Evolutionary conservation across 2,113 vertebrate species (phyloP).

Genomic region (Aegithalos caudatus): DNA sequence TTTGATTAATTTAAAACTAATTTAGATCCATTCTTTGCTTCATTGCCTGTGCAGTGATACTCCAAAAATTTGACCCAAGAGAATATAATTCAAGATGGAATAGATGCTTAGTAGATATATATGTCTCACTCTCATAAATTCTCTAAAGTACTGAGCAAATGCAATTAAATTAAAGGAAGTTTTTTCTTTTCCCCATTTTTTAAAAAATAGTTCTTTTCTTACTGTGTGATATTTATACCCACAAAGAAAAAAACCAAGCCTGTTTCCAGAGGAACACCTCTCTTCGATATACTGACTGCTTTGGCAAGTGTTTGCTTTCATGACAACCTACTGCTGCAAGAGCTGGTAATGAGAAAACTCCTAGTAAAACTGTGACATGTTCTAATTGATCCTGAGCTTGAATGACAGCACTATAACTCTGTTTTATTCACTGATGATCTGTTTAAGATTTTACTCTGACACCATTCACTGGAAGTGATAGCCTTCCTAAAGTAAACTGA

Average conservation of each 20-base stretch:
- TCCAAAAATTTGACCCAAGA: conserved; percentile 23
- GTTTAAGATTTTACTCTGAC: not conserved
- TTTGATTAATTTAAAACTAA: conserved; percentile 62
- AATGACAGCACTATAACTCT: not conserved
- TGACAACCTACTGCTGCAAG: not conserved
- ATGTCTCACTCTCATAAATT: conserved; percentile 23
- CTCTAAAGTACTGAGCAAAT: not conserved
- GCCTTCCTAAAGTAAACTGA: not conserved
- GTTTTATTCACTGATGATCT: not conserved
- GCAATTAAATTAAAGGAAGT: not conserved
- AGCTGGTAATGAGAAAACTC: not conserved
- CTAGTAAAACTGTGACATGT: not conserved
- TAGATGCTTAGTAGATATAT: conserved; percentile 11
- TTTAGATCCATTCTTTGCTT: conserved; percentile 52
- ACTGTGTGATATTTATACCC: not conserved
- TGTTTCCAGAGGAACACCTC: not conserved
- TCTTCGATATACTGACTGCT: not conserved
- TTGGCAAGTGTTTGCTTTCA: not conserved
- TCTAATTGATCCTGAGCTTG: not conserved
- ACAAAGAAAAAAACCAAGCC: not conserved
- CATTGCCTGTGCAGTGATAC: not conserved
- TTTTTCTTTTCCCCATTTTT: not conserved
- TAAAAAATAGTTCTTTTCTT: not conserved
- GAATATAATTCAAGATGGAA: conserved; percentile 45
- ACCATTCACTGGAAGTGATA: not conserved